Conservation (phyloP, 2,797 vertebrate species). For the Trematomus bernacchii region DNA sequence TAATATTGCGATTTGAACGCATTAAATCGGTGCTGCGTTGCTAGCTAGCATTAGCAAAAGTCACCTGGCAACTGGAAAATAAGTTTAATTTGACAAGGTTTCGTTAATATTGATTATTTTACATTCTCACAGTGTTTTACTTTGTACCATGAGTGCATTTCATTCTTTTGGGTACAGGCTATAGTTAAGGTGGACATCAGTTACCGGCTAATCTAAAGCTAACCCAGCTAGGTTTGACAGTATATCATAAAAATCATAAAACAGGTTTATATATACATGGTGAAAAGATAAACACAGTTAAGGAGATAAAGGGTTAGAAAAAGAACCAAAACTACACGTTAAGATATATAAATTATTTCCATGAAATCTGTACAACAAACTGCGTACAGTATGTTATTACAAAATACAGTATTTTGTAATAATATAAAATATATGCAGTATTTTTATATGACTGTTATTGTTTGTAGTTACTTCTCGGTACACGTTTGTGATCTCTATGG, state of each 20-base stretch:
- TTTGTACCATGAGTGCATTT: fast-evolving
- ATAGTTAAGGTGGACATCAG: fast-evolving
- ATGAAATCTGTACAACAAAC: no score
- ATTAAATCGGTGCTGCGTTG: not conserved
- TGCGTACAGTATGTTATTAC: no score
- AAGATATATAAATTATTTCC: no score
- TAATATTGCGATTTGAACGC: not conserved
- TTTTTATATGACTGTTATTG: not conserved
- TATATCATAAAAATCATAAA: not conserved
- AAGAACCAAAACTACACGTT: no score
- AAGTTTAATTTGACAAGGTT: not conserved
- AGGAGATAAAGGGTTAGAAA: no score
- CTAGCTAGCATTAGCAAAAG: conserved; percentile 48
- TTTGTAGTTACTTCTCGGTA: not conserved
- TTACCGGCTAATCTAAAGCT: not conserved
- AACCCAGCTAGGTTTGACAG: not conserved
- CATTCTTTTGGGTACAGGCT: no score
- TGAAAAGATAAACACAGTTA: no score
- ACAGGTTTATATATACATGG: no score
- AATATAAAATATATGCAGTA: no score
- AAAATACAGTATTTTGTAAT: no score
- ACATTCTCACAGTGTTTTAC: no score
- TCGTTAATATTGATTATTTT: not conserved
- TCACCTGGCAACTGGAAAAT: no score
- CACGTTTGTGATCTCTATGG: not conserved